Conservation (phyloP, 1,140 invertebrate genomes). For the Copidosoma floridanum region DNA sequence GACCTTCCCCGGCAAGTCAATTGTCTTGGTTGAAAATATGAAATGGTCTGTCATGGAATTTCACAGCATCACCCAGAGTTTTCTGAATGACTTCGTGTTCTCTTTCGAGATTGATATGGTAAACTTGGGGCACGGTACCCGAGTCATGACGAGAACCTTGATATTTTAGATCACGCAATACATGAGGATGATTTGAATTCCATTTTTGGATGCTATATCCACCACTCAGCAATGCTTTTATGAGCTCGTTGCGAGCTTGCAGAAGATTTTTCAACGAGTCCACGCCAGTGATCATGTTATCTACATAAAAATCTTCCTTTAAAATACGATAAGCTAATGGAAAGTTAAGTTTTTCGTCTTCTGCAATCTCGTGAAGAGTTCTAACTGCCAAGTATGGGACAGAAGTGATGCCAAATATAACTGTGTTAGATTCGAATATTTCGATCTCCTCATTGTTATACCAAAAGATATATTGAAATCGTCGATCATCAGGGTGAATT, state of each 20-base stretch:
- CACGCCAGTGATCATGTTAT: constrained; percentile 5
- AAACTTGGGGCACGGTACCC: no score
- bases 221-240: background rate
- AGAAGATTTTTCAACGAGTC: background rate
- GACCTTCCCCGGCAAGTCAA: background rate
- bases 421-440: background rate
- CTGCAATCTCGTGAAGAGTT: background rate
- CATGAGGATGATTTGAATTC: background rate
- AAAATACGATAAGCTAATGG: background rate
- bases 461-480: constrained; percentile 34
- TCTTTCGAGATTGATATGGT: background rate
- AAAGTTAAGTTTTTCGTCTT: background rate
- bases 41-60: background rate
- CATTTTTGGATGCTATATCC: constrained; percentile 1
- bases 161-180: background rate
- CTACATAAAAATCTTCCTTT: constrained; percentile 6
- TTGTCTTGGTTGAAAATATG: background rate
- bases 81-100: background rate
- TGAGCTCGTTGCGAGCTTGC: background rate
- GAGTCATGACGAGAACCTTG: background rate
- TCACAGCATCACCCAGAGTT: background rate
- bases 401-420: background rate
- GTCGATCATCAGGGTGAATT: constrained; percentile 33
- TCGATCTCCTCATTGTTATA: background rate
- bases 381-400: background rate